Percentiles rank a stretch among this genome's conserved stretches.
Evolutionary conservation across 1,140 invertebrate genomes (phyloP).

Genomic region (Diplogasteroides magnus): DNA sequence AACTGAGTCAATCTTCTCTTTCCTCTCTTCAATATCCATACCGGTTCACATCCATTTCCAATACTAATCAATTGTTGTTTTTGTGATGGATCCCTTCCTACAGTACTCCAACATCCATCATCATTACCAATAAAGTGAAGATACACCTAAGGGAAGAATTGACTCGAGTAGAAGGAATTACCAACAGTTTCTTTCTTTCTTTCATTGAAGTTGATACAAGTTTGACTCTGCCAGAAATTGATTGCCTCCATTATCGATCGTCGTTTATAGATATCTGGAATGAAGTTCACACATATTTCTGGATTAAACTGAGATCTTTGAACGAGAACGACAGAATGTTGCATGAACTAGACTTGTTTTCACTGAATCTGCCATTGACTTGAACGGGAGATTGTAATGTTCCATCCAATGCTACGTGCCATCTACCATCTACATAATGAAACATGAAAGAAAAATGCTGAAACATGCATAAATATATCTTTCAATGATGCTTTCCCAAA

Average conservation of each 20-base stretch:
- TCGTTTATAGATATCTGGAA: not conserved
- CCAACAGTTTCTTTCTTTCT: conserved; percentile 9
- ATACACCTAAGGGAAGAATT: conserved; percentile 3
- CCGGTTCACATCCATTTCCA: conserved; percentile 30
- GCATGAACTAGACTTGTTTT: no score
- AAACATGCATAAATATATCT: no score
- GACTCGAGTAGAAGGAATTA: not conserved
- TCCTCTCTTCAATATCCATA: not conserved
- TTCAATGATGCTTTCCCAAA: no score
- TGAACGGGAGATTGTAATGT: no score
- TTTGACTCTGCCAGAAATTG: conserved; percentile 26
- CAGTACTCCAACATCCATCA: conserved; percentile 30
- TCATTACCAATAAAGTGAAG: conserved; percentile 22
- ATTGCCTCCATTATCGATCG: conserved; percentile 18
- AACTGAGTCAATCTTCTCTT: conserved; percentile 9
- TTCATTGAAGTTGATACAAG: conserved; percentile 22
- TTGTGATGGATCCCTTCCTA: conserved; percentile 20
- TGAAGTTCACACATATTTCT: not conserved
- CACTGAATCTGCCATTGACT: no score
- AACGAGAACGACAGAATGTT: no score
- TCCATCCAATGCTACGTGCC: no score
- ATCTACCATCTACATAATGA: no score
- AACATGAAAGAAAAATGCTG: no score
- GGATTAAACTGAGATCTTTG: no score
- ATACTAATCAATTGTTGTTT: conserved; percentile 26